Conservation (phyloP, 64 coral and sea anemone species). For the Pocillopora damicornis region DNA sequence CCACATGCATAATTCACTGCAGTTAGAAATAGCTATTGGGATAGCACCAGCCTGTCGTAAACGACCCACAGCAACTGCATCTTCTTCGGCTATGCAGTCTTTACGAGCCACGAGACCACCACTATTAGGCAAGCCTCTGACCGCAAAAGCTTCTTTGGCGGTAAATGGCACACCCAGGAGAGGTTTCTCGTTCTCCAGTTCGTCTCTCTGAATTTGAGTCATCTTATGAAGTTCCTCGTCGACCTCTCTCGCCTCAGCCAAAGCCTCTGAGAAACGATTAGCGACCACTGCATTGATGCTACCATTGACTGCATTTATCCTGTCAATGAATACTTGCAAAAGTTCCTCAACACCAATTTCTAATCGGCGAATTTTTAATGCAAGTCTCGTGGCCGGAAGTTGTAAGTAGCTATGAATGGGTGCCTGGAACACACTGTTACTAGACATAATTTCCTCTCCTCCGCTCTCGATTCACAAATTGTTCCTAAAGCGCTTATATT, state of each 20-base stretch:
- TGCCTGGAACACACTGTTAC: slow-evolving; percentile 44
- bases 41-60: slow-evolving; percentile 78
- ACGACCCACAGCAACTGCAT: slow-evolving; percentile 66
- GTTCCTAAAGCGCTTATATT: background rate
- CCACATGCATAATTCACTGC: slow-evolving; percentile 96
- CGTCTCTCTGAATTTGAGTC: slow-evolving; percentile 43
- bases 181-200: slow-evolving; percentile 43
- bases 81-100: slow-evolving; percentile 51
- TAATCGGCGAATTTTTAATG: slow-evolving; percentile 73
- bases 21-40: slow-evolving; percentile 76
- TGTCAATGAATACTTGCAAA: slow-evolving; percentile 66
- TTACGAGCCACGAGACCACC: slow-evolving; percentile 84
- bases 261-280: slow-evolving; percentile 82
- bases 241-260: slow-evolving; percentile 64
- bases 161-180: slow-evolving; percentile 92
- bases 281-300: slow-evolving; percentile 82
- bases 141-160: slow-evolving; percentile 84
- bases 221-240: slow-evolving; percentile 69
- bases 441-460: background rate
- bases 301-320: slow-evolving; percentile 76
- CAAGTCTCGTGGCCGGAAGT: slow-evolving; percentile 62
- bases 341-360: slow-evolving; percentile 77
- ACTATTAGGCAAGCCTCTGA: slow-evolving; percentile 71
- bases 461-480: background rate
- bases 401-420: slow-evolving; percentile 52